Base-by-base conservation (phyloP, 1,140 invertebrate species). In the Drosophila ercepeae region DNA sequence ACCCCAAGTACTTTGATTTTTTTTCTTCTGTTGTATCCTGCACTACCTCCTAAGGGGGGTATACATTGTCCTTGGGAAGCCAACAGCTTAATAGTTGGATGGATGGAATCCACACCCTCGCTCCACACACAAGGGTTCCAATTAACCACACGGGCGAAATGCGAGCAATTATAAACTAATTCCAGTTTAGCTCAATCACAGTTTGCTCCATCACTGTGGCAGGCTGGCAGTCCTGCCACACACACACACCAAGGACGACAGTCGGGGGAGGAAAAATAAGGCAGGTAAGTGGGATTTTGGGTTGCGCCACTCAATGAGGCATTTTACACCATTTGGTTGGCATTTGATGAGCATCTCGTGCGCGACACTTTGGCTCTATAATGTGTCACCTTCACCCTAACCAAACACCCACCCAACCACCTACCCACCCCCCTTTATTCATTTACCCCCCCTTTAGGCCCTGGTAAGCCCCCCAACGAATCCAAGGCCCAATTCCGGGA, bases 241-340 rank as follows among this genome's bases (percentile, higher is more conserved):
- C 2, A 39, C n/a, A 39, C n/a, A n/a, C n/a, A n/a, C n/a, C n/a
- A n/a, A n/a, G n/a, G n/a, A 4, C 36, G 3, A 39, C 7, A 6
- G 36, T 13, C 13, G 14, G 13, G n/a, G 13, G 13, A 13, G 3
- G 11, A 25, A 25, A 27, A 19, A 4, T 29, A 39, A 13, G 16
- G 36, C 44, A 72, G 60, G 61, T 76, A 64, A 57, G 54, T 67
- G 51, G 75, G 57, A 52, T 59, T 72, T 75, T 45, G 63, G 65
- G 75, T 53, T 60, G 59, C 71, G 45, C 42, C 58, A 39, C 75
- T 86, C 82, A 86, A 86, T 84, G 82, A 88, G 81, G 76, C 76
- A 86, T 86, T 84, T 84, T 81, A 81, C 81, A 86, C 81, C 76
- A 79, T 84, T 81, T 73, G 57, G 58, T 50, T 84, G 76, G 76